Conservation (phyloP, 2,797 vertebrate genomes). For the Chaetodon trifasciatus region DNA sequence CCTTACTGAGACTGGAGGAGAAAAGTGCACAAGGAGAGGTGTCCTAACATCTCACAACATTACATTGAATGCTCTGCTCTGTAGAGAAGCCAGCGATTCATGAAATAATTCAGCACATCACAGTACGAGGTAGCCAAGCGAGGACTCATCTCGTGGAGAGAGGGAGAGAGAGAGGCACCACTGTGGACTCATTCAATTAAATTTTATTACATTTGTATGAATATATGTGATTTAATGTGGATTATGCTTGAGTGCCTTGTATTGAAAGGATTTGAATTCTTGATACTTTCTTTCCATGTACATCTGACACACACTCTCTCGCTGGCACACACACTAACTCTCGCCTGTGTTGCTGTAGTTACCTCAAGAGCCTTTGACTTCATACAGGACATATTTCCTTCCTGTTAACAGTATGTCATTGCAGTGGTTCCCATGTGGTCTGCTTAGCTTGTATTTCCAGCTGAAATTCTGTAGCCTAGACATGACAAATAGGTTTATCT, state of each 20-base stretch:
- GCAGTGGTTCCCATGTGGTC: neutral
- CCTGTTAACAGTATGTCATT: slow-evolving; percentile 5
- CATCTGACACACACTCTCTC: slow-evolving; percentile 6
- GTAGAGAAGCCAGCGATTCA: slow-evolving; percentile 52
- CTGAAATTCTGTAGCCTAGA: slow-evolving; percentile 6
- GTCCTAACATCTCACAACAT: slow-evolving; percentile 70
- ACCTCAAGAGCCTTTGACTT: slow-evolving; percentile 37
- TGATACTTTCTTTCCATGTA: slow-evolving; percentile 35
- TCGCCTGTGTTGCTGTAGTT: slow-evolving; percentile 31
- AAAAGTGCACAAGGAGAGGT: slow-evolving; percentile 44
- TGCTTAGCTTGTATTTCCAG: neutral
- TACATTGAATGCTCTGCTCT: slow-evolving; percentile 46
- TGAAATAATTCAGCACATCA: slow-evolving; percentile 67
- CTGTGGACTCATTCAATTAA: slow-evolving; percentile 64
- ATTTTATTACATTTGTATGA: slow-evolving; percentile 66
- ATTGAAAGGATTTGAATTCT: slow-evolving; percentile 59
- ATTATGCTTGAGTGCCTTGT: slow-evolving; percentile 54
- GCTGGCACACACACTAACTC: neutral
- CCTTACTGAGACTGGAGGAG: slow-evolving; percentile 30
- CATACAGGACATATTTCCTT: neutral
- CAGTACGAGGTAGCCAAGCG: slow-evolving; percentile 48
- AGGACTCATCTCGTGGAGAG: slow-evolving; percentile 39
- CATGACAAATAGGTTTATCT: slow-evolving; percentile 23
- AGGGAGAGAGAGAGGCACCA: slow-evolving; percentile 18
- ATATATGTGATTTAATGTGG: slow-evolving; percentile 72